Evolutionary conservation across 92 coral and sea anemone genomes (phyloP).

Genomic region (Phymanthus crucifer): DNA sequence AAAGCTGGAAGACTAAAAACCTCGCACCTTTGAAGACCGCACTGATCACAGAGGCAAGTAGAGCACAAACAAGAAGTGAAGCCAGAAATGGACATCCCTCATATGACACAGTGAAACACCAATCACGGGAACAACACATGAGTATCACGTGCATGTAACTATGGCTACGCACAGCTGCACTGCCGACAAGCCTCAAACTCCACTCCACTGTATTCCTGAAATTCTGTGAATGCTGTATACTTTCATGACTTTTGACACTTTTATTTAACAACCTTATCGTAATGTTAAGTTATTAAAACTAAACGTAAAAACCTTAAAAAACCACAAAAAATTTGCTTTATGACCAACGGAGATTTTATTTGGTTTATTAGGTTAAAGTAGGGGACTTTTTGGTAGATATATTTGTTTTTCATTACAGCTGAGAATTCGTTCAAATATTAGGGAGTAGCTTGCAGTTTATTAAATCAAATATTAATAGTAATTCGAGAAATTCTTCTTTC

Average conservation of each 20-base stretch:
- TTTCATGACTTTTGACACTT: neutral
- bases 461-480: too few relatives aligned
- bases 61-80: too few relatives aligned
- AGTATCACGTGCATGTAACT: slow-evolving; percentile 28
- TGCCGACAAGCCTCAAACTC: neutral
- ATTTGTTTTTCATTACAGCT: neutral
- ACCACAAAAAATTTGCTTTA: neutral
- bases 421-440: neutral
- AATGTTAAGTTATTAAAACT: neutral
- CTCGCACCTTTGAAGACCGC: neutral
- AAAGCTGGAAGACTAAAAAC: neutral
- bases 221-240: neutral
- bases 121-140: slow-evolving; percentile 1
- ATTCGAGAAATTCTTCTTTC: too few relatives aligned
- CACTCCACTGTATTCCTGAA: neutral
- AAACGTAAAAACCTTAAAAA: neutral
- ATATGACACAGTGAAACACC: slow-evolving; percentile 6
- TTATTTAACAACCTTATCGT: neutral
- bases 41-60: neutral
- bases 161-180: slow-evolving; percentile 15
- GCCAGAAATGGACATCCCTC: slow-evolving; percentile 12
- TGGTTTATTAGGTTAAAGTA: too few relatives aligned
- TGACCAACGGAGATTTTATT: too few relatives aligned
- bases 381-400: too few relatives aligned
- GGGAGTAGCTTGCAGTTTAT: too few relatives aligned